These are phyloP conservation scores for Tipula helvola DNA, from an alignment of 2,888 invertebrate genomes.

Conservation along the genomic window DNA sequence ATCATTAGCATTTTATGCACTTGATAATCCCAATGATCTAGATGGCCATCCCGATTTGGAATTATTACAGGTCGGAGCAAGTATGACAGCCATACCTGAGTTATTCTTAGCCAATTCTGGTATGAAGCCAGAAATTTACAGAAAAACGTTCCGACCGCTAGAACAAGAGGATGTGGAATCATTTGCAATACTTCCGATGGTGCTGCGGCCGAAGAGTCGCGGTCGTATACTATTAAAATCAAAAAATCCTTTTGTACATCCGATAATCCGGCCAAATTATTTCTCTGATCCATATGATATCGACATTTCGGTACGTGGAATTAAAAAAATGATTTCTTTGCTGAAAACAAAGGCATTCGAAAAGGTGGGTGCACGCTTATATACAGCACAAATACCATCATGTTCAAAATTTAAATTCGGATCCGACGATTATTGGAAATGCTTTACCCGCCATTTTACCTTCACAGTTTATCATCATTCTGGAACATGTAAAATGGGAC, in stretches of 20 bases:
- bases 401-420: conserved; percentile 41
- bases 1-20: conserved; percentile 48
- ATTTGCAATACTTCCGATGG: conserved; percentile 47
- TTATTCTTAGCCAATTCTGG: conserved; percentile 36
- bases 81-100: conserved; percentile 30
- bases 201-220: conserved; percentile 54
- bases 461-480: conserved; percentile 50
- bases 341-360: conserved; percentile 40
- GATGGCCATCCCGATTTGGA: conserved; percentile 56
- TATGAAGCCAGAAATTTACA: conserved; percentile 31
- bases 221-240: conserved; percentile 53
- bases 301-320: conserved; percentile 45
- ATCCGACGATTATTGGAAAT: conserved; percentile 51
- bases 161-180: conserved; percentile 31
- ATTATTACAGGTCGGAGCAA: conserved; percentile 48
- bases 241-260: conserved; percentile 49
- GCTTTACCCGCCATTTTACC: conserved; percentile 46
- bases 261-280: conserved; percentile 56
- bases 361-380: conserved; percentile 39
- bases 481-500: conserved; percentile 55
- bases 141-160: conserved; percentile 33
- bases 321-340: conserved; percentile 40
- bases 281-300: conserved; percentile 49
- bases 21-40: conserved; percentile 39
- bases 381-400: conserved; percentile 44